A percentile compares a stretch with the other conserved stretches of the same genome.
These are phyloP conservation scores for Scarus forsteni DNA, from an alignment of 2,797 vertebrate genomes.

Conservation along the genomic window DNA sequence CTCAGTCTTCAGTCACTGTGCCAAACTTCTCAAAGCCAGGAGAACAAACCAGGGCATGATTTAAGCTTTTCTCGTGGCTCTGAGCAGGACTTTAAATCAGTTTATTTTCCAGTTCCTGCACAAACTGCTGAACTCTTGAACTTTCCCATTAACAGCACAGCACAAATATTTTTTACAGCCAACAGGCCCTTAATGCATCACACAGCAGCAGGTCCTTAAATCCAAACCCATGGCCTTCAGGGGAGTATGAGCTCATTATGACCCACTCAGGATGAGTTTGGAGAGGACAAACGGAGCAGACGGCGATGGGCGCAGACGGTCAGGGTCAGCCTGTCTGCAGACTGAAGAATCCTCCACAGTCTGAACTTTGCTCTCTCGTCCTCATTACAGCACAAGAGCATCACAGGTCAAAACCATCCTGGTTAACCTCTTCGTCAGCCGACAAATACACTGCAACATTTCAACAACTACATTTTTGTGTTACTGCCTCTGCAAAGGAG, in stretches of 20 bases:
- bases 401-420: slow-evolving; percentile 3
- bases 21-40: too few species aligned
- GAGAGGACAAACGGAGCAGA: slow-evolving; percentile 9
- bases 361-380: slow-evolving; percentile 7
- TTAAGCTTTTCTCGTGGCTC: not conserved
- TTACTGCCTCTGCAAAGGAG: too few species aligned
- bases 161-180: not conserved
- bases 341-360: slow-evolving; percentile 34
- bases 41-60: not conserved
- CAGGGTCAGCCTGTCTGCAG: slow-evolving; percentile 35
- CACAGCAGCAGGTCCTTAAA: slow-evolving; percentile 9
- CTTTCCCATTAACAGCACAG: not conserved
- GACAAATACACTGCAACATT: too few species aligned
- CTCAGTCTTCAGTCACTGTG: too few species aligned
- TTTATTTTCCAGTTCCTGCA: not conserved
- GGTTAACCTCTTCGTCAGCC: not conserved
- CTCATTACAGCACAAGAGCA: slow-evolving; percentile 1
- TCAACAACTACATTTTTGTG: too few species aligned
- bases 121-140: not conserved
- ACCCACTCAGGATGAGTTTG: not conserved
- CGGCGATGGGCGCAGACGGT: slow-evolving; percentile 9
- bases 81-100: not conserved
- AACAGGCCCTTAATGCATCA: slow-evolving; percentile 4
- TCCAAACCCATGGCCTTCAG: slow-evolving; percentile 22
- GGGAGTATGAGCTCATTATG: slow-evolving; percentile 17